phyloP scores from a whole-genome alignment of 2,888 invertebrate species.

The Philonicus albiceps region DNA sequence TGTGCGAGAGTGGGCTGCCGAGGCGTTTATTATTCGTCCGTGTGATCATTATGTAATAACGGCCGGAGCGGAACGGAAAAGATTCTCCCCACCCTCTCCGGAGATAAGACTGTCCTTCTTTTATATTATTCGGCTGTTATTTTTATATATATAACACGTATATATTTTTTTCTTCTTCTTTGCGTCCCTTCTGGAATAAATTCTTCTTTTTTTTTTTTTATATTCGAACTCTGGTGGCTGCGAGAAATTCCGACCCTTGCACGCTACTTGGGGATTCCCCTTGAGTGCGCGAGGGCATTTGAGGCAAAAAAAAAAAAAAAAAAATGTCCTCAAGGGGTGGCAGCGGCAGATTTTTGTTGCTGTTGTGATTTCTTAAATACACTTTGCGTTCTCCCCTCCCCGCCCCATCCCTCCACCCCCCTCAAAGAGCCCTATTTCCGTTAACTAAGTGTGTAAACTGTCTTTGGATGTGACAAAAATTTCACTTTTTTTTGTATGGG shows the following conservation, averaged over 20 bases:
- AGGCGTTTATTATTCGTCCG: conserved; percentile 17
- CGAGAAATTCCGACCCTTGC: neutral
- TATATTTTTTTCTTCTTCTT: neutral
- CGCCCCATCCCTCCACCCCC: neutral
- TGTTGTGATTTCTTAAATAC: conserved; percentile 41
- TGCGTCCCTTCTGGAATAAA: neutral
- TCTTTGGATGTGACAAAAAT: conserved; percentile 42
- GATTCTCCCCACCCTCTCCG: conserved; percentile 11
- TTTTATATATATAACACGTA: neutral
- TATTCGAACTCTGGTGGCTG: neutral
- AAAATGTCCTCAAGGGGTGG: conserved; percentile 29
- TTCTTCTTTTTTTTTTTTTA: no score
- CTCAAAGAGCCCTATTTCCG: neutral
- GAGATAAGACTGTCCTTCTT: conserved; percentile 14
- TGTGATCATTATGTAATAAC: conserved; percentile 36
- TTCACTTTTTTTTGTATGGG: neutral
- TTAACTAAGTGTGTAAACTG: conserved; percentile 43
- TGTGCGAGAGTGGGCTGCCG: neutral
- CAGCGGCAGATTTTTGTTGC: conserved; percentile 2
- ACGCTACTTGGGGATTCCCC: neutral
- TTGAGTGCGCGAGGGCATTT: conserved; percentile 5
- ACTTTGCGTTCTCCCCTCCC: conserved; percentile 3
- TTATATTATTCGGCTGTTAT: neutral
- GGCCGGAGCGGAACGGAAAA: conserved; percentile 10
- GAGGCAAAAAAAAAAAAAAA: no score